Evolutionary conservation across 1,140 invertebrate genomes (phyloP), one percentile per base, ranked within the genome.

Genomic region (Drosophila bipectinata): DNA sequence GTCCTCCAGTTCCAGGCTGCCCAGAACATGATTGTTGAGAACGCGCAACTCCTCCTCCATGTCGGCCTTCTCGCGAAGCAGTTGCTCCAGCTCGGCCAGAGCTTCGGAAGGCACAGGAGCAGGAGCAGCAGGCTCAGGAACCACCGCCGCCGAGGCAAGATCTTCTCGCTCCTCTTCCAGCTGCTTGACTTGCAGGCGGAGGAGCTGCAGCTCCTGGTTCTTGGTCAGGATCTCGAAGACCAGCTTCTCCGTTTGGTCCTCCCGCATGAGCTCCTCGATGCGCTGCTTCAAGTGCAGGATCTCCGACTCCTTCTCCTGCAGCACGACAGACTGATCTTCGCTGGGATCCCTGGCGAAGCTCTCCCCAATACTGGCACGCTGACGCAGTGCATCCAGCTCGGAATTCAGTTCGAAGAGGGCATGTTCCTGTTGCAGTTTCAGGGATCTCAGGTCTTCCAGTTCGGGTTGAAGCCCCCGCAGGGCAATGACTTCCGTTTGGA

Each of bases 231-330:
- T 78, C 57, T 92, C 91, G 7, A 91, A 72, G 37, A 90, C 83
- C 32, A 92, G 68, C 39, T 89, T 79, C 34, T 92, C 85, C 32
- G 91, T 92, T 71, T 92, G 89, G 48, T 90, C 88, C 63, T 91
- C 84, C 7, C 83, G 79, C 83, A 90, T 91, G 39, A 94, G 82
- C 48, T 92, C 81, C 15, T 91, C 72, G 61, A 91, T 91, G 62
- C 93, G 85, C 67, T 93, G 84, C 69, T 93, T 91, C 10, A 94
- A 71, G 21, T 87, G 72, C 30, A 82, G 75, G 64, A 91, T 93
- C 75, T 93, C 92, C 0, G 85, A 67, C 60, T 92, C 77, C 48
- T 90, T 90, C 15, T 92, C 72, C 66, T 89, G 69, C 44, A 93
- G 58, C 45, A 74, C 41, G 12, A 88, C 76, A 34, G 71, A 41